Conservation (phyloP, 2,888 invertebrate genomes). For the Temnothorax unifasciatus region DNA sequence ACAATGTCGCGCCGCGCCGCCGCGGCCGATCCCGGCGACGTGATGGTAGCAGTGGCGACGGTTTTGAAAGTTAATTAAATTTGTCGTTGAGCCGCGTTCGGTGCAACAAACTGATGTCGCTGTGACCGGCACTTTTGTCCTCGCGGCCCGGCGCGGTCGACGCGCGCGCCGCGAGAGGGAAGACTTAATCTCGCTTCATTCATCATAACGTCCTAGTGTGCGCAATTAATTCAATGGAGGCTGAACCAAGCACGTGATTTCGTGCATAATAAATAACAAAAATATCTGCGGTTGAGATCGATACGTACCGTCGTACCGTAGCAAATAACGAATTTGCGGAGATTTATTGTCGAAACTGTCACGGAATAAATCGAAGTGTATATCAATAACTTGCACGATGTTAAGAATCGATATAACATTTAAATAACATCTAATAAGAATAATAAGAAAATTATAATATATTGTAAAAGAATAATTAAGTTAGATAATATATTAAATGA, state of each 20-base stretch:
- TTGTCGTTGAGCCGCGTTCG: slow-evolving; percentile 8
- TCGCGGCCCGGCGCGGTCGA: not conserved
- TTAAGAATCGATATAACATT: not conserved
- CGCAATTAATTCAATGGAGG: not conserved
- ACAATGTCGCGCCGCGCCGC: slow-evolving; percentile 33
- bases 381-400: not conserved
- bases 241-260: not conserved
- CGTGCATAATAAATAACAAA: not conserved
- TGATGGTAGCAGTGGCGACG: not conserved
- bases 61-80: slow-evolving; percentile 55
- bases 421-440: not conserved
- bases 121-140: slow-evolving; percentile 13
- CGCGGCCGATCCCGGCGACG: not conserved
- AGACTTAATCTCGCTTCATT: slow-evolving; percentile 29
- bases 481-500: not conserved
- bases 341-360: not conserved
- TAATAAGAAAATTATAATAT: not conserved
- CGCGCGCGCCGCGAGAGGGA: not conserved
- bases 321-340: not conserved
- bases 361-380: not conserved
- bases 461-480: not conserved
- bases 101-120: slow-evolving; percentile 44
- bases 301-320: not conserved
- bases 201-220: not conserved
- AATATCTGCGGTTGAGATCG: not conserved